These are phyloP conservation scores for Antennarius maculatus DNA, from an alignment of 2,797 vertebrate species.

Conservation along the genomic window DNA sequence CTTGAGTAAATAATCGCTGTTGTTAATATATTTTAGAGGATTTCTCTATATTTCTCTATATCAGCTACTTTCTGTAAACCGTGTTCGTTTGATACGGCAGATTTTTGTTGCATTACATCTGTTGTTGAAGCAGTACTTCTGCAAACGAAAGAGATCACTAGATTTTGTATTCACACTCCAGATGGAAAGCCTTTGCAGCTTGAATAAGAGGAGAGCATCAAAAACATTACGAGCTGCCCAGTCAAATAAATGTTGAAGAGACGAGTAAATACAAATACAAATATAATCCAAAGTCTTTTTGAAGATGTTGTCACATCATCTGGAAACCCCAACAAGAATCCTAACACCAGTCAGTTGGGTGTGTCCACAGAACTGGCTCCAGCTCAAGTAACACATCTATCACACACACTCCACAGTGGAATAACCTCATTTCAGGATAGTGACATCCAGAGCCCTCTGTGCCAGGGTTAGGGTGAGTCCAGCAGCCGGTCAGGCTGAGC, in stretches of 20 bases:
- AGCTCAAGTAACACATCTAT: slow-evolving; percentile 19
- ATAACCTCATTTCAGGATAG: slow-evolving; percentile 42
- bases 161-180: slow-evolving; percentile 34
- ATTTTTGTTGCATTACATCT: background rate
- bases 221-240: slow-evolving; percentile 34
- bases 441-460: slow-evolving; percentile 11
- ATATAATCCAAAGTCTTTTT: too few relatives aligned
- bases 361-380: slow-evolving; percentile 16
- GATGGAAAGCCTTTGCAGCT: slow-evolving; percentile 18
- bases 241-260: background rate
- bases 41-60: too few relatives aligned
- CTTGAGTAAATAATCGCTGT: too few relatives aligned
- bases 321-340: background rate
- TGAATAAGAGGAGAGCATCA: slow-evolving; percentile 3
- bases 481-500: background rate
- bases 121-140: background rate
- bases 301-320: background rate
- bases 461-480: background rate
- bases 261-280: background rate
- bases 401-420: background rate
- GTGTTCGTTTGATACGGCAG: too few relatives aligned
- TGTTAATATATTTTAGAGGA: too few relatives aligned
- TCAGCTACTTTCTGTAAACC: too few relatives aligned
- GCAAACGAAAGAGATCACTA: background rate
- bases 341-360: slow-evolving; percentile 20